Conservation (phyloP, 2,888 invertebrate genomes). For the Cerceris rybyensis region DNA sequence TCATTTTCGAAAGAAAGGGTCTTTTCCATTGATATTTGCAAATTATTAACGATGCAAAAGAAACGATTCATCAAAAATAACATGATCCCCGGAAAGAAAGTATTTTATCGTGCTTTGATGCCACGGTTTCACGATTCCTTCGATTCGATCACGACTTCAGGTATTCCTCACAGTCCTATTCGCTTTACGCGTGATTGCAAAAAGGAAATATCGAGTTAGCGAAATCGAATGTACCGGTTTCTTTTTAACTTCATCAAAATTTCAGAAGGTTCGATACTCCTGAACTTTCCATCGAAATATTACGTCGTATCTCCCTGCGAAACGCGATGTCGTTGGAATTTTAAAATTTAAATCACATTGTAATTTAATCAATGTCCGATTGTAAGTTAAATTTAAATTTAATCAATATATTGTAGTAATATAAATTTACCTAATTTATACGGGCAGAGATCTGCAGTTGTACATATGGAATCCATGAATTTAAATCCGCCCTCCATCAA, state of each 20-base stretch:
- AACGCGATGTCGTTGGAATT: too few species aligned
- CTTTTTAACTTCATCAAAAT: too few species aligned
- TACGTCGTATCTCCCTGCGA: too few species aligned
- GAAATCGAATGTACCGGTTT: neutral
- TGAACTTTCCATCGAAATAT: too few species aligned
- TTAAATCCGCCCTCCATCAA: too few species aligned
- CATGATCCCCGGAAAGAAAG: conserved; percentile 13
- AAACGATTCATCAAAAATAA: neutral
- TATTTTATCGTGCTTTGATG: conserved; percentile 30
- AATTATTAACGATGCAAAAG: conserved; percentile 15
- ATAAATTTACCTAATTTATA: too few species aligned
- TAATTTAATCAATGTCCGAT: too few species aligned
- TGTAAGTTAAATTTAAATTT: neutral
- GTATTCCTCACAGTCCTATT: neutral
- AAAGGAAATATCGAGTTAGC: conserved; percentile 25
- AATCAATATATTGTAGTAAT: neutral
- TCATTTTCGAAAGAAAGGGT: neutral
- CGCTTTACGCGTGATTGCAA: conserved; percentile 14
- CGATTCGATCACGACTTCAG: neutral
- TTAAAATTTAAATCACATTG: too few species aligned
- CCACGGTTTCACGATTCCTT: conserved; percentile 1
- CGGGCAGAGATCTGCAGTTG: too few species aligned
- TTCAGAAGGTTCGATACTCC: too few species aligned
- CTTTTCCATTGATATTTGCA: conserved; percentile 17
- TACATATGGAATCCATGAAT: too few species aligned